Base-by-base conservation (phyloP, 2,888 invertebrate species). In the Cephus pulcher region DNA sequence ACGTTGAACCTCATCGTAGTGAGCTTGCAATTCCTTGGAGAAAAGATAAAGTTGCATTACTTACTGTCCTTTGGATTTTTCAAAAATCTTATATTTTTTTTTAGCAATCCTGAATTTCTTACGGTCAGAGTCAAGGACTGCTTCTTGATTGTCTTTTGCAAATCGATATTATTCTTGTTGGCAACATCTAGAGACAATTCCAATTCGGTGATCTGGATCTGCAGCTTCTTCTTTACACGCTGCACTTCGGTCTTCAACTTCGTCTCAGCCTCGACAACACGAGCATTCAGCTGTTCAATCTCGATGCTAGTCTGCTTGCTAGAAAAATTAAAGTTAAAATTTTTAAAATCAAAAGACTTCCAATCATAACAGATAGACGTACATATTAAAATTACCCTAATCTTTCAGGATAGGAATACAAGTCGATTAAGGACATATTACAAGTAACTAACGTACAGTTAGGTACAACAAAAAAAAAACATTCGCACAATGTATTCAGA, bases 141-240 rank as follows among this genome's bases (percentile, higher is more conserved):
- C 92, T 97, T 98, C 95, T 99, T 99, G 94, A 98, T 96, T 90
- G 97, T 97, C 95, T 98, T 98, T 93, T 98, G 98, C 92, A 98
- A 94, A 92, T 98, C 98, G 91, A 98, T 96, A 94, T 98, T 98
- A 93, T 96, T 98, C 94, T 99, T 98, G 95, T 99, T 99, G 93
- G 98, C 97, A 88, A 98, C 97, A 93, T 99, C 99, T 93, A 99
- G 95, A 78, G 98, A 97, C 94, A 98, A 95, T 93, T 98, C 98
- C 90, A 99, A 94, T 93, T 99, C 98, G 88, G 98, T 98, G 93
- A 99, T 98, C 91, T 98, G 98, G 92, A 98, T 97, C 93, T 98
- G 98, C 92, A 98, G 94, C 96, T 99, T 99, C 98, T 99, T 99
- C 96, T 98, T 98, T 94, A 99, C 97, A 93, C 98, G 97, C 85